These are phyloP conservation scores for Cacoxenus indagator DNA, from an alignment of 2,888 invertebrate genomes.

Conservation along the genomic window DNA sequence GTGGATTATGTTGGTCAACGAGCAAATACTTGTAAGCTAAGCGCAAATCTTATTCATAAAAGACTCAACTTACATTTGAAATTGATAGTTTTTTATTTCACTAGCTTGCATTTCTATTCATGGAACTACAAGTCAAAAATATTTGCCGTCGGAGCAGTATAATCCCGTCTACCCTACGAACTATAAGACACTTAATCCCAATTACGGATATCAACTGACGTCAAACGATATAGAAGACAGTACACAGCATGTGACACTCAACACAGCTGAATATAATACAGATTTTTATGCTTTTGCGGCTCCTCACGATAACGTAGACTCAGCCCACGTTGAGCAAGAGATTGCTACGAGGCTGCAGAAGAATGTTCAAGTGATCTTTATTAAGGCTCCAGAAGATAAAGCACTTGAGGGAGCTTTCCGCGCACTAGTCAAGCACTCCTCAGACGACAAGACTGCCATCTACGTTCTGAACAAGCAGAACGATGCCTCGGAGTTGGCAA, in stretches of 20 bases:
- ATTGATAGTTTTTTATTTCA: conserved; percentile 37
- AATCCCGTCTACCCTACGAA: not conserved
- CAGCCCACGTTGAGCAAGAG: conserved; percentile 38
- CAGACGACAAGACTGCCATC: conserved; percentile 65
- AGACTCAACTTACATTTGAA: not conserved
- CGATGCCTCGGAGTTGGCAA: conserved; percentile 56
- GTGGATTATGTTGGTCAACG: not conserved
- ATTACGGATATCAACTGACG: not conserved
- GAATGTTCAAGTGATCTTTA: conserved; percentile 63
- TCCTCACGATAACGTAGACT: conserved; percentile 52
- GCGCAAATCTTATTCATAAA: not conserved
- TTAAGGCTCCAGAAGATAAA: conserved; percentile 62
- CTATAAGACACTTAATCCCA: not conserved
- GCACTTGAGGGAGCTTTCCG: conserved; percentile 54
- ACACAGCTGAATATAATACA: conserved; percentile 46
- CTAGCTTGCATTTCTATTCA: not conserved
- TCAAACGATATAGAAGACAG: no score
- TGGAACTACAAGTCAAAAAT: no score
- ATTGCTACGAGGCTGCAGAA: conserved; percentile 46
- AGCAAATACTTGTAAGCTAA: not conserved
- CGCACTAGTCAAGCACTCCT: conserved; percentile 56
- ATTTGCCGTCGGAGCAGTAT: not conserved
- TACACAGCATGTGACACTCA: conserved; percentile 23
- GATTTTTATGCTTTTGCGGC: conserved; percentile 60
- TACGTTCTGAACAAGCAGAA: conserved; percentile 66